Base-by-base conservation (phyloP, 2,113 vertebrate genomes). In the Mesoclemmys tuberculata region DNA sequence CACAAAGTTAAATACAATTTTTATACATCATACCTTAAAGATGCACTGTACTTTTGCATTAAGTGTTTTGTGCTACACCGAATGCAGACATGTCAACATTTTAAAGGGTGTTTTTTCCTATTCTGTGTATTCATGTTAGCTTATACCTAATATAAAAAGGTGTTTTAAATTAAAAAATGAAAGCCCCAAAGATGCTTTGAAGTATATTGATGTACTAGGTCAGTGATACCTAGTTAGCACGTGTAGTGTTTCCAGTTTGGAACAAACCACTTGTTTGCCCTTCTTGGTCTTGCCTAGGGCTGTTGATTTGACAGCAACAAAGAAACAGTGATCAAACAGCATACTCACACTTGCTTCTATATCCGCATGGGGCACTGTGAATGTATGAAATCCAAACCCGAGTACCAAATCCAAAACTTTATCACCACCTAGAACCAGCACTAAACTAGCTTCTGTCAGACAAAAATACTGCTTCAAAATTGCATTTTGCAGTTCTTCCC, bases 261-360 rank as follows among this genome's bases (percentile, higher is more conserved):
- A 80, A 84, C 29, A 68, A 90, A 68, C 5, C 44, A 26, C 5
- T 1, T 46, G 75, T 84, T 10, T 88, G 38, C 54, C 49, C 44
- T 64, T 14, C 79, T 61, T 5, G 26, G 29, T 10, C 27, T 77
- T 51, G 41, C 77, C 87, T 5, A 41, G 1, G 52, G 82, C 56
- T 86, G 85, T 85, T 80, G 81, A 88, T 92, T 5, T 87, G 88
- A 64, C 3, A 5, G 10, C 19, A 48, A 64, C 64, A 84, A 56
- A 16, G 2, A 5, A 31, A 81, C 54, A 3, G 55, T 24, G 41
- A 35, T 71, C n/a, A 38, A 82, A 88, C 68, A 52, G 61, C 44
- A 52, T 3, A 4, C 8, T 26, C 2, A 4, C 48, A 26, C 54
- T 4, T 0, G 5, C 24, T 44, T 7, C 83, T 5, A 41, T 8